A percentile compares a stretch with the other conserved stretches of the same genome.
Conservation (phyloP, 2,888 invertebrate species). For the Anthrax anthrax region DNA sequence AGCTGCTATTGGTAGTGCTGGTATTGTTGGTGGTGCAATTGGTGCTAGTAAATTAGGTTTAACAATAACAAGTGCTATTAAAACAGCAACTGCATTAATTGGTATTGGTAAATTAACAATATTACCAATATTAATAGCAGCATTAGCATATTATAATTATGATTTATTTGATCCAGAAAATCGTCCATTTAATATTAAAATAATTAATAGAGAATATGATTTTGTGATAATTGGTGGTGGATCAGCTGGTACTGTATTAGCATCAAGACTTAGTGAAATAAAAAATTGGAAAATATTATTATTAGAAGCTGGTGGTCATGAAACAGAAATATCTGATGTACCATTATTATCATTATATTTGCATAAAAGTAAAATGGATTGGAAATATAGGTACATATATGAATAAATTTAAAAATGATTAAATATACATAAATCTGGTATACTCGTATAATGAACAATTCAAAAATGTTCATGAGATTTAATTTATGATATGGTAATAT, state of each 20-base stretch:
- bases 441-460: too few species aligned
- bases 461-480: too few species aligned
- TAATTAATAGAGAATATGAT: conserved; percentile 57
- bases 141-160: conserved; percentile 70
- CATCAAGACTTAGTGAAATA: conserved; percentile 64
- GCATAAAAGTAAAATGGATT: conserved; percentile 80
- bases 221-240: conserved; percentile 74
- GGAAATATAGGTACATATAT: conserved; percentile 82
- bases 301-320: conserved; percentile 75
- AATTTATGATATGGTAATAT: too few species aligned
- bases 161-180: conserved; percentile 75
- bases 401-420: too few species aligned
- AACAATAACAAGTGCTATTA: conserved; percentile 47
- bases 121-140: conserved; percentile 58
- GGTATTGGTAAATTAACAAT: conserved; percentile 60
- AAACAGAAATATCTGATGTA: conserved; percentile 75
- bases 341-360: conserved; percentile 74
- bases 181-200: conserved; percentile 54
- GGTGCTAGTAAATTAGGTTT: conserved; percentile 30
- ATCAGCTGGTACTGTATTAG: conserved; percentile 71
- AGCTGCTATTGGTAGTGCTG: conserved; percentile 14
- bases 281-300: conserved; percentile 64
- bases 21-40: conserved; percentile 35
- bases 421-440: too few species aligned
- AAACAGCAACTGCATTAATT: conserved; percentile 52